Percentiles rank a stretch among this genome's conserved stretches.
phyloP scores from a whole-genome alignment of 2,888 invertebrate genomes.

The Eurytoma adleriae region DNA sequence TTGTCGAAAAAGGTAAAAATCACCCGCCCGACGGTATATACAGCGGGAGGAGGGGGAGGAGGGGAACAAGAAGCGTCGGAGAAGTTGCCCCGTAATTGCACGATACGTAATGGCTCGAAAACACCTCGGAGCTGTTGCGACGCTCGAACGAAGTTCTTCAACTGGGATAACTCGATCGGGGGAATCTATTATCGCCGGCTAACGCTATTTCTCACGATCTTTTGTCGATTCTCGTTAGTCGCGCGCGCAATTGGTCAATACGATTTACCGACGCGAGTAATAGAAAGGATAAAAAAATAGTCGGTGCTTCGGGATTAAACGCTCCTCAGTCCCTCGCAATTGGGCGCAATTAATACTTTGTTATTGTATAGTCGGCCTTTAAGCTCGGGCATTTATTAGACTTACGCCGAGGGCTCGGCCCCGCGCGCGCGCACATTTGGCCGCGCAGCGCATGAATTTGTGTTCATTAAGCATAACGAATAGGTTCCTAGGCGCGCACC shows the following conservation, averaged over 20 bases:
- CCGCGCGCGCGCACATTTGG: conserved; percentile 8
- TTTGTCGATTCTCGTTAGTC: too few species aligned
- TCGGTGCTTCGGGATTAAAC: too few species aligned
- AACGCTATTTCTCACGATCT: too few species aligned
- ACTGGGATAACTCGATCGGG: too few species aligned
- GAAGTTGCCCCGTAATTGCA: neutral
- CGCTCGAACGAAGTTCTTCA: neutral
- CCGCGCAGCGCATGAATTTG: conserved; percentile 44
- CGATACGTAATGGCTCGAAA: neutral
- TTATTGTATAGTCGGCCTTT: neutral
- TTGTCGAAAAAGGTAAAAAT: neutral
- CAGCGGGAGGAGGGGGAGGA: too few species aligned
- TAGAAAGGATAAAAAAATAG: too few species aligned
- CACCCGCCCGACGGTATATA: neutral
- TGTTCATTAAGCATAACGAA: conserved; percentile 55
- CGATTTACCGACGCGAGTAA: too few species aligned
- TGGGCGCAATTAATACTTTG: conserved; percentile 16
- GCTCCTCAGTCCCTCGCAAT: neutral
- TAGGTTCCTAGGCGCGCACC: conserved; percentile 12
- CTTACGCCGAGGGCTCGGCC: conserved; percentile 2
- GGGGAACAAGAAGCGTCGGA: neutral
- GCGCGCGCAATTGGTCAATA: too few species aligned
- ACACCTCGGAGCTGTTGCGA: neutral
- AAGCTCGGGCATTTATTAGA: conserved; percentile 26
- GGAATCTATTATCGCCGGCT: too few species aligned